Base-by-base conservation (phyloP, 2,113 vertebrate species). In the Tachycineta bicolor region DNA sequence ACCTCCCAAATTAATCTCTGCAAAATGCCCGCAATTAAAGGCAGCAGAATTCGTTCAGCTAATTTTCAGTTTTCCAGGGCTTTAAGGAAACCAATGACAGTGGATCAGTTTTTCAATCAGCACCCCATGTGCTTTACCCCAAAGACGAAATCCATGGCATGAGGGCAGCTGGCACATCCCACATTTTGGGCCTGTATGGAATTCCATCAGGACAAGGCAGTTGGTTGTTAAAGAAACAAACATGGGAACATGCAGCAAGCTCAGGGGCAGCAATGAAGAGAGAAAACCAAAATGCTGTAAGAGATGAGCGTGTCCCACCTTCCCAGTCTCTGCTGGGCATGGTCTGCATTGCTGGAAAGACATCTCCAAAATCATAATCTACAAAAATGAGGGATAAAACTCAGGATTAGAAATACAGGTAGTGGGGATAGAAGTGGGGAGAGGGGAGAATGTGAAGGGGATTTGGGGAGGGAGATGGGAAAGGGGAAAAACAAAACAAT, bases 351-450 rank as follows among this genome's bases (percentile, higher is more conserved):
- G 99, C 99, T 93, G 99, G 99, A 98, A 99, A 99, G 98, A 99
- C 99, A 98, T 99, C 99, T 99, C 99, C 99, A 98, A 99, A 99
- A 99, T 99, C 99, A 99, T 99, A 99, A 99, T 99, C 99, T 99
- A 99, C 96, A 99, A 98, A 98, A 99, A 98, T 12, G 98, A 98
- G 98, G 98, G 98, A 99, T 98, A 99, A 99, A 98, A 99, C 97
- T 98, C 90, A 97, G 94, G 96, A 96, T 98, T 98, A 98, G 98
- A 97, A 94, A 97, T 39, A 91, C 63, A 95, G 94, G 95, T 49
- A 90, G 79, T 94, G 69, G 82, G 80, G 29, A 81, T 7, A 70
- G 78, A 71, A 64, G 18, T 14, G 53, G 64, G 85, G 47, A 46
- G 13, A 41, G 28, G 83, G 84, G 33, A 63, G 20, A 83, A 12